A percentile compares a stretch with the other conserved stretches of the same genome.
These are phyloP conservation scores for Agrilus planipennis DNA, from an alignment of 1,140 invertebrate species.

Conservation along the genomic window DNA sequence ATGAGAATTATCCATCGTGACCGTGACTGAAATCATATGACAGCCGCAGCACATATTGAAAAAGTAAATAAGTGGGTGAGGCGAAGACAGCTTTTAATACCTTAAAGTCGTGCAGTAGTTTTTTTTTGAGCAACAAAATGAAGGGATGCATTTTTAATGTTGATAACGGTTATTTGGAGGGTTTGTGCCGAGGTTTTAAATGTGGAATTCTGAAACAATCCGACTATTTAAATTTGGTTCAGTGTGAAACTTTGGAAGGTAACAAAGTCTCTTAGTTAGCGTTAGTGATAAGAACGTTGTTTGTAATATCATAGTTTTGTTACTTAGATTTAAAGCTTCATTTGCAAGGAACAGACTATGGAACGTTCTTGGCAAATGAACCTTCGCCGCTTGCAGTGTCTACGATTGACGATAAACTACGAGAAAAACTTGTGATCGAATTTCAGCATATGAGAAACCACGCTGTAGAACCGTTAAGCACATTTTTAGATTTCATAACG, in stretches of 20 bases:
- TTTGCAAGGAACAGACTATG: constrained; percentile 98
- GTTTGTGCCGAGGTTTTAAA: constrained; percentile 95
- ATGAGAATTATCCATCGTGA: too few species aligned
- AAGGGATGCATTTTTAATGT: constrained; percentile 91
- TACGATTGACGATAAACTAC: constrained; percentile 95
- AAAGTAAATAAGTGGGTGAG: too few species aligned
- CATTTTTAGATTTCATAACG: constrained; percentile 98
- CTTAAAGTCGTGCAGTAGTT: too few species aligned
- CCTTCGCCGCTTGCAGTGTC: constrained; percentile 94
- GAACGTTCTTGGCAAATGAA: constrained; percentile 97
- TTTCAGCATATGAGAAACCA: constrained; percentile 98
- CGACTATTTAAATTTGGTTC: constrained; percentile 98
- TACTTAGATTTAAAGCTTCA: constrained; percentile 97
- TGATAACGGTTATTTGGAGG: constrained; percentile 96
- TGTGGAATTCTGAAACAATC: constrained; percentile 93
- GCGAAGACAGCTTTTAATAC: too few species aligned
- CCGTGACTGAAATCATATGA: too few species aligned
- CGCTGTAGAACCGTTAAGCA: constrained; percentile 91
- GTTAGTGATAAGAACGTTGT: neutral
- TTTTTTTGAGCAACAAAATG: constrained; percentile 57
- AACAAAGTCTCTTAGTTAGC: neutral
- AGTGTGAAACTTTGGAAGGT: constrained; percentile 99
- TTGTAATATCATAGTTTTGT: constrained; percentile 15
- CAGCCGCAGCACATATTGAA: too few species aligned
- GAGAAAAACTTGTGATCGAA: constrained; percentile 97